Conservation (phyloP, 2,888 invertebrate genomes). For the Caenorhabditis becei region DNA sequence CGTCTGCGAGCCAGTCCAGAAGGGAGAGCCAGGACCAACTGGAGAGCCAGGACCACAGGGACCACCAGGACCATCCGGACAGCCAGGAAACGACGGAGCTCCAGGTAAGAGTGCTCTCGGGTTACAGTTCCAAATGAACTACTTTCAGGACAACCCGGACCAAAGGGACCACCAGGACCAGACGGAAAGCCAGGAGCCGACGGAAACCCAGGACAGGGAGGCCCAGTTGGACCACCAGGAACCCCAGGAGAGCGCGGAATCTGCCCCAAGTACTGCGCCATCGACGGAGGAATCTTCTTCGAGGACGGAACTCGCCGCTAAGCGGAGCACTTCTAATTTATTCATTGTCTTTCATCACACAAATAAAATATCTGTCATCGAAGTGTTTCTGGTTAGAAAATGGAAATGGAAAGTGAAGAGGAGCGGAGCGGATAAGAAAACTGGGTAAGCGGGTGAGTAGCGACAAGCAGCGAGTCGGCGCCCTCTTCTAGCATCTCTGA, state of each 20-base stretch:
- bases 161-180: constrained; percentile 69
- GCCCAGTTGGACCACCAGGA: constrained; percentile 69
- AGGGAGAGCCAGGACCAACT: constrained; percentile 72
- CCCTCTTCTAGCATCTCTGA: too few species aligned
- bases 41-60: constrained; percentile 75
- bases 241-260: constrained; percentile 71
- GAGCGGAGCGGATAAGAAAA: constrained; percentile 25
- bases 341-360: constrained; percentile 29
- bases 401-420: constrained; percentile 5
- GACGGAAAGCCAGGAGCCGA: constrained; percentile 69
- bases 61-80: too few species aligned
- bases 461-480: too few species aligned
- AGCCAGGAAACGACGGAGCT: too few species aligned
- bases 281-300: constrained; percentile 76
- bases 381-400: constrained; percentile 4
- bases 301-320: constrained; percentile 77
- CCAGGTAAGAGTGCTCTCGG: constrained; percentile 41
- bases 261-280: constrained; percentile 73
- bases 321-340: too few species aligned
- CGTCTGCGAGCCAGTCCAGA: constrained; percentile 68
- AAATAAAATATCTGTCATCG: constrained; percentile 25
- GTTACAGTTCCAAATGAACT: too few species aligned
- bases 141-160: constrained; percentile 68
- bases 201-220: constrained; percentile 67
- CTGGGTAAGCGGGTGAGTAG: constrained; percentile 9